A percentile compares a stretch with the other conserved stretches of the same genome.
These are phyloP conservation scores for Drosophila hawaiiensis DNA, from an alignment of 2,888 invertebrate species.

Conservation along the genomic window DNA sequence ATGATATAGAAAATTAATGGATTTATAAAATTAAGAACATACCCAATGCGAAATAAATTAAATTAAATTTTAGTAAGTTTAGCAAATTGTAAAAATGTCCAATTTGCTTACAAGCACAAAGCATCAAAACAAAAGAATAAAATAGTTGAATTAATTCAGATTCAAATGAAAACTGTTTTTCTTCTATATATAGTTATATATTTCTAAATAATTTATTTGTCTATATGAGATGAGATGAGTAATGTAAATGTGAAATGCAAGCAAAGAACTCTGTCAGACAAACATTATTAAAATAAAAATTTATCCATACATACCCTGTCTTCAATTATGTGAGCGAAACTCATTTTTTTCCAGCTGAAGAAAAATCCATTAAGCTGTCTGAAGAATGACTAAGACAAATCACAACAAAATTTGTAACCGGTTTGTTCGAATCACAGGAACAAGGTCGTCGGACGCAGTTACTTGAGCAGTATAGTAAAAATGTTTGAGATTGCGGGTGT, in stretches of 20 bases:
- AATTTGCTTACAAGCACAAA: not conserved
- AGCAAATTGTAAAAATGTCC: not conserved
- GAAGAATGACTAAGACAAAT: slow-evolving; percentile 4
- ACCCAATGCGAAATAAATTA: not conserved
- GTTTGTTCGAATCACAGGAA: slow-evolving; percentile 1
- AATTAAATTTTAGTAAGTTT: not conserved
- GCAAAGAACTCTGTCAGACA: not conserved
- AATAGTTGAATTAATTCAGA: not conserved
- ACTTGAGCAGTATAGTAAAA: not conserved
- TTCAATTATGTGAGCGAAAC: not conserved
- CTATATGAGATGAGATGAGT: not conserved
- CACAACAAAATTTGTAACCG: slow-evolving; percentile 9
- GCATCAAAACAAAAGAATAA: not conserved
- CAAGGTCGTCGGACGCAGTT: slow-evolving; percentile 11
- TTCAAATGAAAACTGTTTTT: not conserved
- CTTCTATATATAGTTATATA: not conserved
- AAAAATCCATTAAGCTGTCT: slow-evolving; percentile 11
- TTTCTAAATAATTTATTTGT: not conserved
- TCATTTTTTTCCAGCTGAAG: not conserved
- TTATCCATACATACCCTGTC: not conserved
- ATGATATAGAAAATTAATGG: not conserved
- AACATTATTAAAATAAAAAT: not conserved
- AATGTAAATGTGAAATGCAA: not conserved
- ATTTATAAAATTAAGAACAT: not conserved
- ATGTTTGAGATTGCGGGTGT: not conserved